Evolutionary conservation across 2,888 invertebrate species (phyloP).

Genomic region (Biston stratarius): DNA sequence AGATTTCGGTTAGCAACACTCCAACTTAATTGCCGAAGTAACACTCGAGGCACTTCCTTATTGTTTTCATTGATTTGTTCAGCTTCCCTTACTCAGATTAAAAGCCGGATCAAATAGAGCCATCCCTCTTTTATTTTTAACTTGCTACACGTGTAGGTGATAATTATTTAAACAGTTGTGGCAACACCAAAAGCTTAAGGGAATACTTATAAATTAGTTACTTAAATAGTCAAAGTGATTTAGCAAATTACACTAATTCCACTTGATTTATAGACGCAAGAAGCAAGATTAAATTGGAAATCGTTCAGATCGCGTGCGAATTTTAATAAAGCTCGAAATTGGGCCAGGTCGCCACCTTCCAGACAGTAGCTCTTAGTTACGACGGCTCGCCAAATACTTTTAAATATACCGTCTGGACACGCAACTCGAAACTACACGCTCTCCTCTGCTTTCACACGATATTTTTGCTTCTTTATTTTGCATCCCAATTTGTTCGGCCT

Average conservation of each 20-base stretch:
- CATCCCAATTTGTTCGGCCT: slow-evolving; percentile 21
- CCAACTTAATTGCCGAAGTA: slow-evolving; percentile 15
- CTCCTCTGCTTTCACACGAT: slow-evolving; percentile 56
- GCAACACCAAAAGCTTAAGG: slow-evolving; percentile 32
- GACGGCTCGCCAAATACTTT: slow-evolving; percentile 61
- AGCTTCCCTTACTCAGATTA: slow-evolving; percentile 41
- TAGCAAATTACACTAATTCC: slow-evolving; percentile 37
- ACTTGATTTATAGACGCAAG: slow-evolving; percentile 40
- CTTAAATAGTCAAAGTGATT: slow-evolving; percentile 26
- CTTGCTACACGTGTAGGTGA: slow-evolving; percentile 43
- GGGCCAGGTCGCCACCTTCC: slow-evolving; percentile 62
- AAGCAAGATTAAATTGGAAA: slow-evolving; percentile 36
- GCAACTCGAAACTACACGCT: slow-evolving; percentile 57
- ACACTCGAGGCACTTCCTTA: slow-evolving; percentile 36
- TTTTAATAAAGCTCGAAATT: slow-evolving; percentile 63
- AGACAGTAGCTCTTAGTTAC: slow-evolving; percentile 77
- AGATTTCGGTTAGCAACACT: slow-evolving; percentile 33
- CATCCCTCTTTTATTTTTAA: slow-evolving; percentile 35
- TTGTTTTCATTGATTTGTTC: slow-evolving; percentile 42
- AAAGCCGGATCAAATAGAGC: slow-evolving; percentile 43
- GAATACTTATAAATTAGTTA: slow-evolving; percentile 32
- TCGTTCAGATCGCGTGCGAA: slow-evolving; percentile 61
- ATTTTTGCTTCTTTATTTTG: slow-evolving; percentile 35
- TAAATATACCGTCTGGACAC: slow-evolving; percentile 64
- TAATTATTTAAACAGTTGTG: slow-evolving; percentile 42